Evolutionary conservation across 2,113 vertebrate species (phyloP).

Genomic region (Benitochromis conjunctus): DNA sequence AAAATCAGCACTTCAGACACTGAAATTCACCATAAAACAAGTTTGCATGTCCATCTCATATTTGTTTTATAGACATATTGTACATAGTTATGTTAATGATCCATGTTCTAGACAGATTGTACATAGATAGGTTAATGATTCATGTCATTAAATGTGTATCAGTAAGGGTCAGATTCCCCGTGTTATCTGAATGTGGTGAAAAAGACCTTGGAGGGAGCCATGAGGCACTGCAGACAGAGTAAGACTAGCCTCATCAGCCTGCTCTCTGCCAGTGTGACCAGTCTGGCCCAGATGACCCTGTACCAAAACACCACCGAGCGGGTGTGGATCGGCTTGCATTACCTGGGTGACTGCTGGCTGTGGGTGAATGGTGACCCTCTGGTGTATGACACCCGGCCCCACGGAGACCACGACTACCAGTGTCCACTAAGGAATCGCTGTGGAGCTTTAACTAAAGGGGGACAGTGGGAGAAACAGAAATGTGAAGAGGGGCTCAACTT

Average conservation of each 20-base stretch:
- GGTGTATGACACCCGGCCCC: background rate
- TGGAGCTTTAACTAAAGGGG: constrained; percentile 11
- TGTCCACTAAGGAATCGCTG: background rate
- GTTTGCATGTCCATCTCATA: background rate
- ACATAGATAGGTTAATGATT: background rate
- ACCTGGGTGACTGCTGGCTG: constrained; percentile 1
- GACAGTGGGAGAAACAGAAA: background rate
- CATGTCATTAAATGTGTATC: background rate
- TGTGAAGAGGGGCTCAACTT: background rate
- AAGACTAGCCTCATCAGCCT: background rate
- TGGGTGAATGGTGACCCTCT: constrained; percentile 4
- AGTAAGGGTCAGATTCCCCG: background rate
- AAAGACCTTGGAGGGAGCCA: constrained; percentile 29
- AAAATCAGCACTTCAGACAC: background rate
- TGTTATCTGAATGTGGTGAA: background rate
- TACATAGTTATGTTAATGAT: background rate
- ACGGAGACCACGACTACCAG: background rate
- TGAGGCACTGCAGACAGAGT: background rate
- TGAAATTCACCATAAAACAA: background rate
- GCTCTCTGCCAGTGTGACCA: background rate
- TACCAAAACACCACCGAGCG: fast-evolving
- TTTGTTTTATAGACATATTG: background rate
- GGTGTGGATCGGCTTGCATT: constrained; percentile 37
- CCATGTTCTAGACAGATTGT: background rate
- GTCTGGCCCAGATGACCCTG: background rate